These are phyloP conservation scores for Cyprinodon diabolis DNA, from an alignment of 2,797 vertebrate genomes.

Conservation along the genomic window DNA sequence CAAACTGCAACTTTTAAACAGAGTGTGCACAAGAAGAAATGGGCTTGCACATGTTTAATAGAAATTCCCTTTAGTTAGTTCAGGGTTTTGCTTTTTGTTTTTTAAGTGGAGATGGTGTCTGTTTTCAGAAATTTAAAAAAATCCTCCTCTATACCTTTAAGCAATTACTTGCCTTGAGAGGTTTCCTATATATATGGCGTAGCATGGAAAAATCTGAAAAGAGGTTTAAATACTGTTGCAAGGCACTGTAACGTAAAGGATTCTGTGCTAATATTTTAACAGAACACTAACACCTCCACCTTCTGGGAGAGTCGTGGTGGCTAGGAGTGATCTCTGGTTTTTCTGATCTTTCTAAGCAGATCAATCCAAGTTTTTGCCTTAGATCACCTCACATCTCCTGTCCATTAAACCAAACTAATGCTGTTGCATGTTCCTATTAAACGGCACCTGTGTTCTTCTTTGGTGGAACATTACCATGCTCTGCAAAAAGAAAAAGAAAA, in stretches of 20 bases:
- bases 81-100: too few relatives aligned
- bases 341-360: conserved; percentile 70
- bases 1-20: too few relatives aligned
- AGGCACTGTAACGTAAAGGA: conserved; percentile 35
- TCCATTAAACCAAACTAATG: conserved; percentile 71
- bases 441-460: conserved; percentile 72
- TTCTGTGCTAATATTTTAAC: conserved; percentile 66
- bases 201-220: background rate
- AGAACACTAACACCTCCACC: conserved; percentile 44
- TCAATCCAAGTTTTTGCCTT: conserved; percentile 68
- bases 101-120: too few relatives aligned
- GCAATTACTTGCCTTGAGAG: too few relatives aligned
- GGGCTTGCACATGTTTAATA: too few relatives aligned
- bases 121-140: too few relatives aligned
- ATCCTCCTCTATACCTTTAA: too few relatives aligned
- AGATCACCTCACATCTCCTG: conserved; percentile 69
- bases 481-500: conserved; percentile 30
- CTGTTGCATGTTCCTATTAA: conserved; percentile 74
- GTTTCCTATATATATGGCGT: too few relatives aligned
- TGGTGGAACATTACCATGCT: conserved; percentile 71
- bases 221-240: background rate
- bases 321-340: conserved; percentile 67
- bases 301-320: conserved; percentile 57
- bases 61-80: too few relatives aligned
- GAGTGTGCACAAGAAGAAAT: too few relatives aligned